phyloP scores from a whole-genome alignment of 2,888 invertebrate genomes.

The Agelastica alni region DNA sequence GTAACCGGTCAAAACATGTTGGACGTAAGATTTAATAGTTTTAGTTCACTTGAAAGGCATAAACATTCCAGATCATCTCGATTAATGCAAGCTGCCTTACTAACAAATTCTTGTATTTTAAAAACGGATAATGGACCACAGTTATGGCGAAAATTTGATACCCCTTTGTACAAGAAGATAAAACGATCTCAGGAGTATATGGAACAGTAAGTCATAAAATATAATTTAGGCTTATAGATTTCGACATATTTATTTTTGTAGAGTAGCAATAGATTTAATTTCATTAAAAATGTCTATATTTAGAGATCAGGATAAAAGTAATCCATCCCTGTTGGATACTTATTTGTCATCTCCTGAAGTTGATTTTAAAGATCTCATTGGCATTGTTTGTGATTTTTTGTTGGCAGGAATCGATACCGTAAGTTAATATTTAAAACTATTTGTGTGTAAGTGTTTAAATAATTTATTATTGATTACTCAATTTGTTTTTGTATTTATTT shows the following conservation, averaged over 20 bases:
- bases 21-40: slow-evolving; percentile 70
- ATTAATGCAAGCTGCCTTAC: slow-evolving; percentile 73
- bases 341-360: slow-evolving; percentile 72
- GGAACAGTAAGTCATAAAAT: slow-evolving; percentile 68
- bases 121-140: slow-evolving; percentile 71
- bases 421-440: slow-evolving; percentile 47
- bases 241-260: slow-evolving; percentile 48
- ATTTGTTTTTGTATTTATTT: no score
- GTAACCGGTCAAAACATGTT: slow-evolving; percentile 77
- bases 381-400: slow-evolving; percentile 81
- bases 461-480: no score
- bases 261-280: slow-evolving; percentile 70
- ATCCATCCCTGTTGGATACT: slow-evolving; percentile 61
- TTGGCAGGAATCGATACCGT: slow-evolving; percentile 88
- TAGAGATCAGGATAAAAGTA: slow-evolving; percentile 48
- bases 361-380: slow-evolving; percentile 78
- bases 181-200: slow-evolving; percentile 71
- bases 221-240: no score
- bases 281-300: slow-evolving; percentile 61
- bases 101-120: slow-evolving; percentile 72
- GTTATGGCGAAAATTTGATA: slow-evolving; percentile 73
- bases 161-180: slow-evolving; percentile 73
- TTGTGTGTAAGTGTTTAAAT: no score
- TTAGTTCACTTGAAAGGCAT: slow-evolving; percentile 64
- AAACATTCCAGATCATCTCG: slow-evolving; percentile 67